These are phyloP conservation scores for Seriola quinqueradiata DNA, from an alignment of 2,113 vertebrate species.

Conservation along the genomic window DNA sequence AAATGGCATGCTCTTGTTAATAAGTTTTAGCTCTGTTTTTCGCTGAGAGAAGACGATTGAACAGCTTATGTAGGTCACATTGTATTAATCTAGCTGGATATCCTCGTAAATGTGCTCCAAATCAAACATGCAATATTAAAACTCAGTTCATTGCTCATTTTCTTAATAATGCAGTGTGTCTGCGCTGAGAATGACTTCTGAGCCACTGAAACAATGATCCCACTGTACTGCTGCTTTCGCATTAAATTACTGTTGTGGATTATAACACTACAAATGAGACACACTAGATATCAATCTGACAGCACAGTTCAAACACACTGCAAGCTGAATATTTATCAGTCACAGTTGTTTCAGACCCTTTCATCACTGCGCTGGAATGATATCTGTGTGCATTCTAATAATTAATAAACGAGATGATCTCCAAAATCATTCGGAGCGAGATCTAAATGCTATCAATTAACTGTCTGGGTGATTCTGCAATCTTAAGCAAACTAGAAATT, in stretches of 20 bases:
- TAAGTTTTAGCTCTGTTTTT: conserved; percentile 66
- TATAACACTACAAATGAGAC: conserved; percentile 56
- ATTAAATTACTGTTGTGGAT: conserved; percentile 49
- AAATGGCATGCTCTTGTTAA: conserved; percentile 67
- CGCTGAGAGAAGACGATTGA: conserved; percentile 66
- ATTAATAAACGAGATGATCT: conserved; percentile 62
- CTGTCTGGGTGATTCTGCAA: conserved; percentile 36
- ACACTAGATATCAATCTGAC: conserved; percentile 54
- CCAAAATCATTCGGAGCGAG: conserved; percentile 34
- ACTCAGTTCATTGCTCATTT: conserved; percentile 64
- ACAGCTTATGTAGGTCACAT: conserved; percentile 81
- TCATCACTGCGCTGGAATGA: conserved; percentile 58
- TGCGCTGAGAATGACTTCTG: conserved; percentile 41
- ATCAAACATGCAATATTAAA: conserved; percentile 79
- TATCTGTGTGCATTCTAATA: conserved; percentile 48
- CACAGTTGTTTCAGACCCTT: conserved; percentile 56
- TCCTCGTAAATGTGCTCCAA: conserved; percentile 71
- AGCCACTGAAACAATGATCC: conserved; percentile 30
- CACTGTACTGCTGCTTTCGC: conserved; percentile 14
- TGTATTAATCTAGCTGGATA: conserved; percentile 73
- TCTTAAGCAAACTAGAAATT: conserved; percentile 50
- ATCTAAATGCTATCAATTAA: conserved; percentile 60
- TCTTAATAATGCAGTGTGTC: conserved; percentile 58
- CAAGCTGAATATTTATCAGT: conserved; percentile 59
- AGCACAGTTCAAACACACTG: conserved; percentile 48